Percentiles rank a stretch among this genome's conserved stretches.
These are phyloP conservation scores for Tapirus indicus DNA, from an alignment of 2,797 vertebrate species.

Conservation along the genomic window DNA sequence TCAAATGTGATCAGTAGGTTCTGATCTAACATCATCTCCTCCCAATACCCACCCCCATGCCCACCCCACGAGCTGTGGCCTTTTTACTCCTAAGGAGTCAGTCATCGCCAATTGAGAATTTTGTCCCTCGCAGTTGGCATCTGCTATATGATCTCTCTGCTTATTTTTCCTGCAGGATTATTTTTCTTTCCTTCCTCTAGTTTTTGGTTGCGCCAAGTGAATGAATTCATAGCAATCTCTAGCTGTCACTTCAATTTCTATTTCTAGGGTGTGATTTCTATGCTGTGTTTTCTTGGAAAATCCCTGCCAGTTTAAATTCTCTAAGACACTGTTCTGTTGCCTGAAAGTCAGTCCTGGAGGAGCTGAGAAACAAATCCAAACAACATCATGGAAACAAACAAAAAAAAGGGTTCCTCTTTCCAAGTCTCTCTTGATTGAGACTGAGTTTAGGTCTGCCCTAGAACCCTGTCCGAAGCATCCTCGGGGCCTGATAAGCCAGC, in stretches of 20 bases:
- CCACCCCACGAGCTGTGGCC: not conserved
- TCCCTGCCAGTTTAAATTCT: slow-evolving; percentile 43
- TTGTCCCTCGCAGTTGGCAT: not conserved
- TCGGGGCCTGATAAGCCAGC: not conserved
- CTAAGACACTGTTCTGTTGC: slow-evolving; percentile 10
- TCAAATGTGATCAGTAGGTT: not conserved
- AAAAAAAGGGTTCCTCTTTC: slow-evolving; percentile 15
- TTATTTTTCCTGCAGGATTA: slow-evolving; percentile 57
- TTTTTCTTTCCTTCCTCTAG: slow-evolving; percentile 26
- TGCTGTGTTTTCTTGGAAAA: slow-evolving; percentile 49
- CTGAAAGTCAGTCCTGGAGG: slow-evolving; percentile 7
- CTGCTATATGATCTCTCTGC: not conserved
- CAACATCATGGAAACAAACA: slow-evolving; percentile 33
- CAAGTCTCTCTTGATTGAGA: not conserved
- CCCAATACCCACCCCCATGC: fast-evolving
- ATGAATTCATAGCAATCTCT: slow-evolving; percentile 44
- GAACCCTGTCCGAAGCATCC: not conserved
- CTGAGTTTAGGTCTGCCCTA: not conserved
- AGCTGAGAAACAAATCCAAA: slow-evolving; percentile 34
- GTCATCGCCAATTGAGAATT: not conserved
- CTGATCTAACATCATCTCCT: not conserved
- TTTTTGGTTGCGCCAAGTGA: slow-evolving; percentile 38
- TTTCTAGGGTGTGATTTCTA: slow-evolving; percentile 52
- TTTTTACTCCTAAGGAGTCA: not conserved
- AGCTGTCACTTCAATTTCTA: slow-evolving; percentile 64